These are phyloP conservation scores for Lithobates pipiens DNA, from an alignment of 2,797 vertebrate species.

Conservation along the genomic window DNA sequence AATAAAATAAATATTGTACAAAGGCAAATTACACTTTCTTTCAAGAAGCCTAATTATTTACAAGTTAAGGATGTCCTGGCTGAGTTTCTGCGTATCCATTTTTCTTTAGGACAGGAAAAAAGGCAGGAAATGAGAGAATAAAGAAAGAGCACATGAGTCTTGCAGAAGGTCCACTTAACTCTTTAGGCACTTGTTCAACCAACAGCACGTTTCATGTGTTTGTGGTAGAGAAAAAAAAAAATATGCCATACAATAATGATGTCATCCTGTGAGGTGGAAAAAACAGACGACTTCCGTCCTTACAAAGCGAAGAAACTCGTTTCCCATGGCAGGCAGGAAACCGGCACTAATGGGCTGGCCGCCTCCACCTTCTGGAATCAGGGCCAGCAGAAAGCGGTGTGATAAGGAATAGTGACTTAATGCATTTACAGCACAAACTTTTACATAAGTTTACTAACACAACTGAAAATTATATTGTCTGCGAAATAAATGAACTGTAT, in stretches of 20 bases:
- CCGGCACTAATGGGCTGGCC: conserved; percentile 31
- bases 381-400: neutral
- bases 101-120: conserved; percentile 65
- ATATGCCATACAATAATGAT: conserved; percentile 17
- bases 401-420: neutral
- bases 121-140: conserved; percentile 72
- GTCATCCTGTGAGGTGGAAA: conserved; percentile 48
- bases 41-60: conserved; percentile 33
- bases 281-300: conserved; percentile 46
- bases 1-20: neutral
- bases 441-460: too few species aligned
- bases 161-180: conserved; percentile 35
- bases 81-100: conserved; percentile 68
- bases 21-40: neutral
- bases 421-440: neutral
- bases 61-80: conserved; percentile 71
- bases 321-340: conserved; percentile 58
- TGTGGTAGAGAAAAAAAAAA: conserved; percentile 10
- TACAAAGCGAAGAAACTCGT: conserved; percentile 25
- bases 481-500: too few species aligned
- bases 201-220: neutral
- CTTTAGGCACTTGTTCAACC: neutral
- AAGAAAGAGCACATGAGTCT: conserved; percentile 62
- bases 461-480: too few species aligned
- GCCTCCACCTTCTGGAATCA: conserved; percentile 32